These are phyloP conservation scores for Lepidurus apus DNA, from an alignment of 1,140 invertebrate genomes.

Conservation along the genomic window DNA sequence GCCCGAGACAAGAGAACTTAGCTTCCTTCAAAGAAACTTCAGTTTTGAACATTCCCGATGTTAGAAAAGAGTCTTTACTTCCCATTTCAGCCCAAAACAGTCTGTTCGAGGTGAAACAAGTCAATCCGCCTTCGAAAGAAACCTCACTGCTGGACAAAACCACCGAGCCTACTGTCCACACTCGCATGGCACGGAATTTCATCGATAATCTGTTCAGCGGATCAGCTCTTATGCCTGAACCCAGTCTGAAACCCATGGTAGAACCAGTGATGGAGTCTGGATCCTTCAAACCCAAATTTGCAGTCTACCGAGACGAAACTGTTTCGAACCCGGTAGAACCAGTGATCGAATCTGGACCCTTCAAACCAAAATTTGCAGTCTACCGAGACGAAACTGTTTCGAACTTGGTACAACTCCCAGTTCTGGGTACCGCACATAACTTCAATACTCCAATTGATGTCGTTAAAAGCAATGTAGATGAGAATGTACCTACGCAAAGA, in stretches of 20 bases:
- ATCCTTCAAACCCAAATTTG: neutral
- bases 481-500: neutral
- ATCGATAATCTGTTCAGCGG: slow-evolving; percentile 2
- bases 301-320: neutral
- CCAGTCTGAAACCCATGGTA: neutral
- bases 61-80: no score
- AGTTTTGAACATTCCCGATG: neutral
- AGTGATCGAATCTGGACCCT: neutral
- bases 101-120: neutral
- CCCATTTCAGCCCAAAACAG: neutral
- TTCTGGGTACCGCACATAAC: no score
- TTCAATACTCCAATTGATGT: no score
- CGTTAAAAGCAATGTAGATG: neutral
- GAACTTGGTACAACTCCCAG: neutral
- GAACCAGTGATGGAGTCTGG: neutral
- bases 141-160: neutral
- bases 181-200: neutral
- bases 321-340: neutral
- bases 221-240: neutral
- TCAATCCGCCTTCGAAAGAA: neutral
- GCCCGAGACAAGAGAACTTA: neutral
- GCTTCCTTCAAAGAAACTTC: neutral
- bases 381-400: neutral
- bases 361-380: neutral
- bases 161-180: neutral